phyloP scores from a whole-genome alignment of 2,888 invertebrate species.

The Drosophila borborema region DNA sequence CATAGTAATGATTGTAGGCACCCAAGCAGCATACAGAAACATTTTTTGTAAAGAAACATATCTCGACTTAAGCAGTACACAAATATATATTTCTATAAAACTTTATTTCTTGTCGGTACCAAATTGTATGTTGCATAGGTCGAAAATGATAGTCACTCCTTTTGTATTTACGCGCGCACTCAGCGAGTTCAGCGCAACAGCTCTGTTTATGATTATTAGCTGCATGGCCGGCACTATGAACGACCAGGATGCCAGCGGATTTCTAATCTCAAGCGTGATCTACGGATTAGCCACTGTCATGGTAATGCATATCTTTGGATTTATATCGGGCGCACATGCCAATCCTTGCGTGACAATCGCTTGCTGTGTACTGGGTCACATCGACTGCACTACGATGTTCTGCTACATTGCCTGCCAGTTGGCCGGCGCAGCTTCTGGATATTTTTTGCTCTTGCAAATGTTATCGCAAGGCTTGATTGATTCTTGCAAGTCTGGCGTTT shows the following conservation, averaged over 20 bases:
- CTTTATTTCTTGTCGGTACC: constrained; percentile 3
- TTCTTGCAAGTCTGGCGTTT: constrained; percentile 34
- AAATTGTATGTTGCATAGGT: constrained; percentile 37
- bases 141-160: constrained; percentile 26
- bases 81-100: constrained; percentile 1
- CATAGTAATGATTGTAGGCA: neutral
- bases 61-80: constrained; percentile 5
- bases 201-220: constrained; percentile 49
- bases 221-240: constrained; percentile 44
- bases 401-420: constrained; percentile 56
- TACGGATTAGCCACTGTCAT: constrained; percentile 55
- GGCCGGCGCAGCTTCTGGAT: constrained; percentile 52
- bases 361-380: constrained; percentile 60
- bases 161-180: constrained; percentile 44
- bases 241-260: constrained; percentile 3
- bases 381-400: constrained; percentile 39
- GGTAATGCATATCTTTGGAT: constrained; percentile 66
- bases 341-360: constrained; percentile 66
- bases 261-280: constrained; percentile 41
- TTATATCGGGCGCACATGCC: constrained; percentile 68
- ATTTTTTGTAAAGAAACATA: neutral
- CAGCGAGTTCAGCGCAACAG: constrained; percentile 50
- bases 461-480: constrained; percentile 42
- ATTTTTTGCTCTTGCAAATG: constrained; percentile 44
- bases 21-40: neutral